Evolutionary conservation across 2,797 vertebrate species (phyloP).

Genomic region (Thalassophryne amazonica): DNA sequence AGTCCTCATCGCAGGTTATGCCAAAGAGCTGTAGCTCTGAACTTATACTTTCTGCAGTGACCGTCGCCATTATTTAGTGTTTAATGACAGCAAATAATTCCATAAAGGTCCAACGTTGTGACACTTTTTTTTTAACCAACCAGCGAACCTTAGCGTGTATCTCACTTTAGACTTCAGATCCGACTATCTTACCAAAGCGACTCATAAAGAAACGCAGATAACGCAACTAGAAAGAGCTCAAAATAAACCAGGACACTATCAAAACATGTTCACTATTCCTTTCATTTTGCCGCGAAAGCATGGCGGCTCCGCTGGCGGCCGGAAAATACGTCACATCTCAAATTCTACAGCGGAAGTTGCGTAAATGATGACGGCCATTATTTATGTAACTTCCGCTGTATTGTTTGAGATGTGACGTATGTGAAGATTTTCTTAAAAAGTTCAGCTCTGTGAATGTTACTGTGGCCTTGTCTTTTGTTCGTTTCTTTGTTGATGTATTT

Average conservation of each 20-base stretch:
- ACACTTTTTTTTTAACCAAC: too few species aligned
- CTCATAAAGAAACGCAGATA: fast-evolving
- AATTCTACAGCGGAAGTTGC: conserved; percentile 17
- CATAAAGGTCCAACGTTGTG: neutral
- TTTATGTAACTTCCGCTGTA: too few species aligned
- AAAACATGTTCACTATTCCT: neutral
- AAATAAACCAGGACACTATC: neutral
- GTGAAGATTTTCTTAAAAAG: too few species aligned
- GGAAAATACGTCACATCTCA: conserved; percentile 39
- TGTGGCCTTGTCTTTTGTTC: too few species aligned
- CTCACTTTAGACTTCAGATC: neutral
- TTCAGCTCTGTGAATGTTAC: too few species aligned
- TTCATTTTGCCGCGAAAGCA: conserved; percentile 75
- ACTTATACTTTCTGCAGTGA: conserved; percentile 56
- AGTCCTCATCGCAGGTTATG: conserved; percentile 60
- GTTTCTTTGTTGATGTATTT: too few species aligned
- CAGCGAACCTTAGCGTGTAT: conserved; percentile 4
- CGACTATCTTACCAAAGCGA: fast-evolving
- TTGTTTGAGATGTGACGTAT: too few species aligned
- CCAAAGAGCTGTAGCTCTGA: conserved; percentile 72
- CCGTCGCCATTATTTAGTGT: conserved; percentile 48
- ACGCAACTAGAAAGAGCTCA: fast-evolving
- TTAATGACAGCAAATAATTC: neutral
- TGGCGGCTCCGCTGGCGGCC: conserved; percentile 42
- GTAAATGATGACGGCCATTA: too few species aligned